Conservation (phyloP, 2,888 invertebrate genomes). For the Nomada fabriciana region DNA sequence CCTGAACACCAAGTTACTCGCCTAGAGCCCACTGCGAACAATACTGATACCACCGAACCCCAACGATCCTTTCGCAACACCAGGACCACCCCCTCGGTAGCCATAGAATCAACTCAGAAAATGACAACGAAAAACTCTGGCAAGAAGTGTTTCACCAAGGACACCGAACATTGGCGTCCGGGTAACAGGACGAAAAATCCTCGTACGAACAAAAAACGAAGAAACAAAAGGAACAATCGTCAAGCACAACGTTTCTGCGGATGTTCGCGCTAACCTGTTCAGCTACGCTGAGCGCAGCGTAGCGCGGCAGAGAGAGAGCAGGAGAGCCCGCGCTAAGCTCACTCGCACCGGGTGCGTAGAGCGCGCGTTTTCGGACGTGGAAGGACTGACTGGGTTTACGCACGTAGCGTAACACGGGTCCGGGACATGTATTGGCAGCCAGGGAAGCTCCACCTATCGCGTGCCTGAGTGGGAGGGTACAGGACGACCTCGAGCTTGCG, state of each 20-base stretch:
- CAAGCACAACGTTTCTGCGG: not conserved
- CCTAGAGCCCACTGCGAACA: no score
- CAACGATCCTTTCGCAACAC: not conserved
- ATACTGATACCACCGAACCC: no score
- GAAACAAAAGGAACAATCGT: not conserved
- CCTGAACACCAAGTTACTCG: no score
- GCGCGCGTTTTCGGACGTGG: slow-evolving; percentile 81
- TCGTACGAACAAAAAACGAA: not conserved
- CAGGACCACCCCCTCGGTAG: not conserved
- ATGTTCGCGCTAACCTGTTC: slow-evolving; percentile 40
- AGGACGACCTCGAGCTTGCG: slow-evolving; percentile 79
- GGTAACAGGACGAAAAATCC: not conserved
- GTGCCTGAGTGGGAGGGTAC: slow-evolving; percentile 77
- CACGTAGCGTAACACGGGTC: slow-evolving; percentile 57
- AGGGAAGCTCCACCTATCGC: slow-evolving; percentile 81
- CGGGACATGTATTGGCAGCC: slow-evolving; percentile 81
- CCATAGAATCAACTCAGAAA: no score
- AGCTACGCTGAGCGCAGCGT: slow-evolving; percentile 55
- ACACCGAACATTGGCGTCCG: not conserved
- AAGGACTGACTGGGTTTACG: slow-evolving; percentile 78
- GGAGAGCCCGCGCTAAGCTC: slow-evolving; percentile 69
- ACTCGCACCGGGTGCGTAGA: slow-evolving; percentile 77
- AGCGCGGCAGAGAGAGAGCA: slow-evolving; percentile 61
- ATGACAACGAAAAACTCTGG: not conserved
- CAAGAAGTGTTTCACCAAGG: not conserved